Percentiles rank a stretch among this genome's conserved stretches.
phyloP scores from a whole-genome alignment of 1,140 invertebrate species.

The Ericerus pela region DNA sequence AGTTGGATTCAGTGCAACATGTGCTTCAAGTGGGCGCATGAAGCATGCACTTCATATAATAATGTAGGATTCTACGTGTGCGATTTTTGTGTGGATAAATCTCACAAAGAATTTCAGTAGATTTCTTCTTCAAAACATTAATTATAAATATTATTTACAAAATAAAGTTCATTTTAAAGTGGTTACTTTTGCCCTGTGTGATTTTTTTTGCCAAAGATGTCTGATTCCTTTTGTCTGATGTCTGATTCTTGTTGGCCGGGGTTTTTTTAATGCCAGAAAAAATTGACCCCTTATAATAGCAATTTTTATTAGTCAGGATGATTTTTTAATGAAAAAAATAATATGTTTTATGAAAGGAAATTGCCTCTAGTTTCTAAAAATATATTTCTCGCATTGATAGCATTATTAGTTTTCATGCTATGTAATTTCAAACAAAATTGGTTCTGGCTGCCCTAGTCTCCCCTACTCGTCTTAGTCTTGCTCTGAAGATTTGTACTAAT shows the following conservation, averaged over 20 bases:
- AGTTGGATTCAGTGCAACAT: not conserved
- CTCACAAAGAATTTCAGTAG: not conserved
- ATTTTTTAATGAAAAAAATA: no score
- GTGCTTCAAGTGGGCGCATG: constrained; percentile 1
- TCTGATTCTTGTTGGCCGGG: not conserved
- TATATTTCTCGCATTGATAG: no score
- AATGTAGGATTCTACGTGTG: not conserved
- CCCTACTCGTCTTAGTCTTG: no score
- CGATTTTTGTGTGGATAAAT: not conserved
- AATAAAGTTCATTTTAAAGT: not conserved
- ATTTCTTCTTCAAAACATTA: no score
- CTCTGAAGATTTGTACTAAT: no score
- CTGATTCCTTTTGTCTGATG: not conserved
- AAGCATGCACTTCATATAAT: not conserved
- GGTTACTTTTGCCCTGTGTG: not conserved
- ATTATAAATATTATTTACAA: not conserved
- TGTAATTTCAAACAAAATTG: no score
- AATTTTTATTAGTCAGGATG: no score
- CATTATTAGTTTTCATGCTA: no score
- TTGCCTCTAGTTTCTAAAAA: no score
- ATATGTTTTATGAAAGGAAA: no score
- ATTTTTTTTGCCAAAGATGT: not conserved
- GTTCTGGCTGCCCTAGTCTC: no score
- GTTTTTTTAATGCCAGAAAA: not conserved
- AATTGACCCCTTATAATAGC: not conserved